Evolutionary conservation across 2,113 vertebrate genomes (phyloP), one percentile per base, ranked within the genome.

Genomic region (Pogona vitticeps): DNA sequence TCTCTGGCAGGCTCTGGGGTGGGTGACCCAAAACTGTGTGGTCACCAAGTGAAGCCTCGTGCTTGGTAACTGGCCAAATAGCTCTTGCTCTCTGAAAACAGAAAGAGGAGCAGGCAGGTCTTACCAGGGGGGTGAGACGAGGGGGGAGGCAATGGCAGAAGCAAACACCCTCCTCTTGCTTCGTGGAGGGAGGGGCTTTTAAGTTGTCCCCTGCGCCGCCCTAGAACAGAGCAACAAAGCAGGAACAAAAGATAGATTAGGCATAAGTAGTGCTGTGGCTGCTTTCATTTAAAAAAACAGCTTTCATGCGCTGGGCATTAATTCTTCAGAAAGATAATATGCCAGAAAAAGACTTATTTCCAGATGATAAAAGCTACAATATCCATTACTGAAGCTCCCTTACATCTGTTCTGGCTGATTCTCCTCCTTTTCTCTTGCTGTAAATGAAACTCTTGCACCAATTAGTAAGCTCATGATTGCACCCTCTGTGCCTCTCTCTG

Each of bases 361-460:
- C 91, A 26, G 61, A 36, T 65, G 42, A 70, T 84, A 73, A 89
- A 90, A 91, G 88, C 77, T 82, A 26, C 9, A 80, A 83, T 59
- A n/a, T 63, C 36, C 52, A 88, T 52, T 79, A 78, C 20, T 73
- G 58, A 33, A 90, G 46, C 14, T 26, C 23, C 63, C 46, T 46
- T 80, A 3, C 31, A 81, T 80, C 12, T 28, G 78, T 42, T 84
- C 89, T 84, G 70, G 86, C 40, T 1, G 31, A 31, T 83, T 70
- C 42, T 68, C 73, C 21, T 28, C 40, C 40, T 15, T 12, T 1
- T n/a, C 40, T 68, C 56, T 88, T 84, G 82, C 76, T 83, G 86
- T 85, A 89, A 89, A 88, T 77, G 42, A 83, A 86, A 84, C 70
- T 79, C 85, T 61, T 52, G 40, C 40, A 33, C 82, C 88, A 82